These are phyloP conservation scores for Nyctereutes procyonoides DNA, from an alignment of 2,113 vertebrate species.

Conservation along the genomic window DNA sequence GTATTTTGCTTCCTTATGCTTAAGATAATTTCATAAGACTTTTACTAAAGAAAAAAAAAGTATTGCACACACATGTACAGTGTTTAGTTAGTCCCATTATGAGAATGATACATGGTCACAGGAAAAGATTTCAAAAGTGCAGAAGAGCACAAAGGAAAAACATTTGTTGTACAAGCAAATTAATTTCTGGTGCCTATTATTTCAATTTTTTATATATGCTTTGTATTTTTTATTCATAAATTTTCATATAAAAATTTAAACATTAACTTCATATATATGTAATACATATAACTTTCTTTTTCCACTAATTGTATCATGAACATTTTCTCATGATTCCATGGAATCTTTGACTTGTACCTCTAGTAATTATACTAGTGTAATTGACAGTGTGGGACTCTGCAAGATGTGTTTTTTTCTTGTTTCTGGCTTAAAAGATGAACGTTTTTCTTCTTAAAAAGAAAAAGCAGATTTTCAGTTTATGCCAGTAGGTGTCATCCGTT, in stretches of 20 bases:
- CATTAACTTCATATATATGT: not conserved
- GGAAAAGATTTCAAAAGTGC: not conserved
- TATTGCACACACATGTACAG: not conserved
- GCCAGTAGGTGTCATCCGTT: constrained; percentile 80
- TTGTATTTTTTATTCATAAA: not conserved
- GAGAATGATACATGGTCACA: not conserved
- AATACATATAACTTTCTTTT: not conserved
- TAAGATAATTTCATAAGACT: not conserved
- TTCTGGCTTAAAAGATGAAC: not conserved
- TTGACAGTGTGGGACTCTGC: not conserved
- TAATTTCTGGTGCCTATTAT: not conserved
- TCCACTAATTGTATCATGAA: not conserved
- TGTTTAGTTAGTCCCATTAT: not conserved
- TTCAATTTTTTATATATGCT: not conserved
- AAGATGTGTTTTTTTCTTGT: not conserved
- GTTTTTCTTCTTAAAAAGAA: constrained; percentile 38
- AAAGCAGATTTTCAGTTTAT: constrained; percentile 52
- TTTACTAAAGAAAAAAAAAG: not conserved
- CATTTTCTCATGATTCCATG: not conserved
- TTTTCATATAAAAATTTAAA: constrained; percentile 19
- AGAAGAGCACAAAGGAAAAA: constrained; percentile 13
- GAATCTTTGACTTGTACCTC: not conserved
- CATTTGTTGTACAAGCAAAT: not conserved
- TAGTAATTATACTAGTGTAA: not conserved
- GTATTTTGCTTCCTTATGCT: not conserved